These are phyloP conservation scores for Ceriagrion tenellum DNA, from an alignment of 2,888 invertebrate genomes.

Conservation along the genomic window DNA sequence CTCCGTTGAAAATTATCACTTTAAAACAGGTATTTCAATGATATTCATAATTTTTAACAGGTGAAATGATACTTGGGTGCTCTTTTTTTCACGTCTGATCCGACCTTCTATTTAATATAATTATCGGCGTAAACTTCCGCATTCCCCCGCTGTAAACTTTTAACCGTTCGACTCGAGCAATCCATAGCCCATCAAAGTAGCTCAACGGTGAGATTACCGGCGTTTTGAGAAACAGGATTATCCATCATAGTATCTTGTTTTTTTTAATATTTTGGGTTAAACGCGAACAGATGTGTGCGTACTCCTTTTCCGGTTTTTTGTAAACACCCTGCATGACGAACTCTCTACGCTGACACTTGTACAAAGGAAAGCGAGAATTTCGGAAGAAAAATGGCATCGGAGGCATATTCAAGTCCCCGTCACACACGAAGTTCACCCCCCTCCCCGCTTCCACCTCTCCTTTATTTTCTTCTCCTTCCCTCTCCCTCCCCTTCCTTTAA, in stretches of 20 bases:
- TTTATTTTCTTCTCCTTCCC: not conserved
- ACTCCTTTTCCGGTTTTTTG: not conserved
- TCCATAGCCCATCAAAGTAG: not conserved
- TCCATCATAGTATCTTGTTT: not conserved
- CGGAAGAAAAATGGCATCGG: conserved; percentile 2
- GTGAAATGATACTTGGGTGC: no score
- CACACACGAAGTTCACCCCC: not conserved
- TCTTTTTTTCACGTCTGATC: not conserved
- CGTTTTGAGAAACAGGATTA: not conserved
- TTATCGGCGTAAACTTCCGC: not conserved
- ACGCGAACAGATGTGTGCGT: not conserved
- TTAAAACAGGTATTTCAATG: no score
- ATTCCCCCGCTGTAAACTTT: not conserved
- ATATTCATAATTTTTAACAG: no score
- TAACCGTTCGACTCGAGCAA: not conserved
- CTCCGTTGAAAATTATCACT: no score
- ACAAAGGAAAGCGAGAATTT: conserved; percentile 32
- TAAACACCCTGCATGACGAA: not conserved
- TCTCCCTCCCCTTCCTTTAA: not conserved
- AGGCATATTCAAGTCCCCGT: not conserved
- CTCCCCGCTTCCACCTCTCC: not conserved
- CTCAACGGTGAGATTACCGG: not conserved
- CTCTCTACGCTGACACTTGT: not conserved
- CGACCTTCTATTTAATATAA: not conserved
- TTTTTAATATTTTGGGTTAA: not conserved